phyloP scores from a whole-genome alignment of 64 coral and sea anemone species.

The Pachyseris speciosa region DNA sequence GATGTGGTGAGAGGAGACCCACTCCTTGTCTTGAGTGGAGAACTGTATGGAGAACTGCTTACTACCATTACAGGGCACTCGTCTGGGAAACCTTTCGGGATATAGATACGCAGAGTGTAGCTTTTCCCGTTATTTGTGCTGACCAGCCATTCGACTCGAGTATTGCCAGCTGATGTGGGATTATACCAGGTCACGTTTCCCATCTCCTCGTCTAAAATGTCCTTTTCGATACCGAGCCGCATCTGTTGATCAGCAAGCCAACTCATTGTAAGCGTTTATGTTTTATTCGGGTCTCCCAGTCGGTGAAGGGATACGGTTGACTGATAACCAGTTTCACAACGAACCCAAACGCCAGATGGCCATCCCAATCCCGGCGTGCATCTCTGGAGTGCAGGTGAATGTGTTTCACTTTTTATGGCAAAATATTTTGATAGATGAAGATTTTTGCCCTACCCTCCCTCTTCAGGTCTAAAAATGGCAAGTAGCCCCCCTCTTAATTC shows the following conservation, averaged over 20 bases:
- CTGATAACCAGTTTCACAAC: no score
- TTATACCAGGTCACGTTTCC: not conserved
- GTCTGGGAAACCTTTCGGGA: conserved; percentile 74
- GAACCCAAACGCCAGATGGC: no score
- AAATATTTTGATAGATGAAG: no score
- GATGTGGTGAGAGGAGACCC: not conserved
- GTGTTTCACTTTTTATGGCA: no score
- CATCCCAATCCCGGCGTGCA: no score
- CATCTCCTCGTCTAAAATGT: not conserved
- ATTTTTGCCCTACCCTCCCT: no score
- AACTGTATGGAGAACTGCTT: conserved; percentile 41
- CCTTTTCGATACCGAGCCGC: conserved; percentile 6
- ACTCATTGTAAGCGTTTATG: no score
- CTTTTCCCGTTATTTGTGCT: conserved; percentile 43
- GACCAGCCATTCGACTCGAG: not conserved
- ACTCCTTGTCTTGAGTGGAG: conserved; percentile 28
- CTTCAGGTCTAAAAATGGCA: no score
- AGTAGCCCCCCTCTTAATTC: no score
- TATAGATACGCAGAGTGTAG: conserved; percentile 68
- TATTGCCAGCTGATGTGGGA: not conserved
- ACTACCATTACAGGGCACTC: conserved; percentile 63
- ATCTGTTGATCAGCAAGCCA: not conserved
- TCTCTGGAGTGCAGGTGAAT: no score
- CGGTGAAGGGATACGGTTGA: no score
- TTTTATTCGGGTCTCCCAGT: no score